These are phyloP conservation scores for Brachionichthys hirsutus DNA, from an alignment of 2,113 vertebrate genomes.

Conservation along the genomic window DNA sequence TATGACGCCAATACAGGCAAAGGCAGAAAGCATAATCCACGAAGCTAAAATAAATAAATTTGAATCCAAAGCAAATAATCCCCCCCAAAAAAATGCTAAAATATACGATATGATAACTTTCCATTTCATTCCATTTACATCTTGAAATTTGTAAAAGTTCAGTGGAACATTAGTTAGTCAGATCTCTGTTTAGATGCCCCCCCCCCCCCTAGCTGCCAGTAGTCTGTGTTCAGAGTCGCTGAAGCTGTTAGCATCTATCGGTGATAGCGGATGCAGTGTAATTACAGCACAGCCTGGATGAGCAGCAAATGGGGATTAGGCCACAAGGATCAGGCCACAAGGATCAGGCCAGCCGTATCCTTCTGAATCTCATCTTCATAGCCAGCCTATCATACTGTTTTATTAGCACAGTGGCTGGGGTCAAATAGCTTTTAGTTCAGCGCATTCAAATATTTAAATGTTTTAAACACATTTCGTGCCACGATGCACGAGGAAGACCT, in stretches of 20 bases:
- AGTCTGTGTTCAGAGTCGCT: slow-evolving; percentile 73
- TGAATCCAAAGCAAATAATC: too few species aligned
- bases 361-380: slow-evolving; percentile 69
- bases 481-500: too few species aligned
- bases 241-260: slow-evolving; percentile 83
- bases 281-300: slow-evolving; percentile 80
- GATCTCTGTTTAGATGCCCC: slow-evolving; percentile 14
- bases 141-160: background rate
- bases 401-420: slow-evolving; percentile 34
- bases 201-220: slow-evolving; percentile 64
- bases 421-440: slow-evolving; percentile 41
- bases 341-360: slow-evolving; percentile 76
- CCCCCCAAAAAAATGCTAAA: too few species aligned
- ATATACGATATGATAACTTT: too few species aligned
- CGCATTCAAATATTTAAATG: slow-evolving; percentile 26
- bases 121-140: too few species aligned
- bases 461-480: too few species aligned
- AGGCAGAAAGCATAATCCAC: too few species aligned
- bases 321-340: slow-evolving; percentile 61
- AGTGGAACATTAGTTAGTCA: background rate
- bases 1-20: too few species aligned
- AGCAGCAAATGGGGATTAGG: slow-evolving; percentile 77
- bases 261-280: slow-evolving; percentile 73
- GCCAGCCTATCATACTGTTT: slow-evolving; percentile 37
- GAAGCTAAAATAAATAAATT: too few species aligned